Conservation (phyloP, 2,888 invertebrate genomes). For the Caradrina kadenii region DNA sequence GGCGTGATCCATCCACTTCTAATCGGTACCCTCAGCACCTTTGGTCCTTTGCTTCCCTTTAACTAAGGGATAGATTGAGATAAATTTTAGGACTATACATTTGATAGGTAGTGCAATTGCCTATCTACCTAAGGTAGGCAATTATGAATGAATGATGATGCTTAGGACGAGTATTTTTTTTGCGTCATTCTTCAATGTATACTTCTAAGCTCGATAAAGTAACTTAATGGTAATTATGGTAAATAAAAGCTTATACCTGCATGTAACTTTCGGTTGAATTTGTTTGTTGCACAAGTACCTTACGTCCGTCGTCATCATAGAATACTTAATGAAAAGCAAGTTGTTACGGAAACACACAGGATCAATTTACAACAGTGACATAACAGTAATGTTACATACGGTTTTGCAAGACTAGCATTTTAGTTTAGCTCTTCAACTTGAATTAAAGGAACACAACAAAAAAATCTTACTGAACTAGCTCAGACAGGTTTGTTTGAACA, state of each 20-base stretch:
- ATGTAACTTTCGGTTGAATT: not conserved
- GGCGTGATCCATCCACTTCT: not conserved
- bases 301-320: not conserved
- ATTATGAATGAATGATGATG: too few relatives aligned
- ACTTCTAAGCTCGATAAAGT: not conserved
- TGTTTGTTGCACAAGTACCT: conserved; percentile 1
- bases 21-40: not conserved
- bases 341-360: conserved; percentile 25
- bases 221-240: not conserved
- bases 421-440: conserved; percentile 59
- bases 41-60: not conserved
- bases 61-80: not conserved
- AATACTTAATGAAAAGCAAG: conserved; percentile 26
- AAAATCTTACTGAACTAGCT: conserved; percentile 76
- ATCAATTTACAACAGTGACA: conserved; percentile 27
- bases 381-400: conserved; percentile 39
- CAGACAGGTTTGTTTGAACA: conserved; percentile 77
- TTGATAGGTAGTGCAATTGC: too few relatives aligned
- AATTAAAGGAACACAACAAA: conserved; percentile 73
- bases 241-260: conserved; percentile 12
- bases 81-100: not conserved
- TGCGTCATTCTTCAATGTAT: not conserved
- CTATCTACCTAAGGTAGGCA: too few relatives aligned
- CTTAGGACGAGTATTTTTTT: too few relatives aligned
- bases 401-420: conserved; percentile 61